Conservation (phyloP, 2,797 vertebrate species). For the Mergus octosetaceus region DNA sequence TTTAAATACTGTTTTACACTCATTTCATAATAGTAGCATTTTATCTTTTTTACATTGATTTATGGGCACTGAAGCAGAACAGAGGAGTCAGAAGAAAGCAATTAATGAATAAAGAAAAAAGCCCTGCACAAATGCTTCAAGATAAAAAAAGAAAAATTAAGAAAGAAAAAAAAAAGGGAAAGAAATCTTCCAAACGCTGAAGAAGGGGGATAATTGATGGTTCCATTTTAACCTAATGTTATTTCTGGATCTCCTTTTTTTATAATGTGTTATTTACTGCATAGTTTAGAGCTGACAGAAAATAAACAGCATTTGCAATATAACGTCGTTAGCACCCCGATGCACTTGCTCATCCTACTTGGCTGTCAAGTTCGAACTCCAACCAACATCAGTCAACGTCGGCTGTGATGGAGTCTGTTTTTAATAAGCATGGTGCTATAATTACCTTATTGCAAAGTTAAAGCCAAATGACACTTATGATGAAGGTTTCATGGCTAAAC, state of each 20-base stretch:
- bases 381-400: constrained; percentile 76
- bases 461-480: constrained; percentile 72
- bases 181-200: constrained; percentile 50
- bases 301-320: constrained; percentile 80
- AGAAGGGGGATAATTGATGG: constrained; percentile 76
- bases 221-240: constrained; percentile 77
- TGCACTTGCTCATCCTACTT: constrained; percentile 74
- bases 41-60: constrained; percentile 73
- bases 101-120: constrained; percentile 63
- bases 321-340: constrained; percentile 71
- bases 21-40: constrained; percentile 69
- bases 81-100: constrained; percentile 65
- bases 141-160: neutral
- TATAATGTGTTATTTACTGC: constrained; percentile 81
- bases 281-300: constrained; percentile 76
- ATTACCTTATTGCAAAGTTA: constrained; percentile 74
- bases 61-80: constrained; percentile 67
- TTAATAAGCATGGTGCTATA: constrained; percentile 73
- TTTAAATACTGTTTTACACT: constrained; percentile 70
- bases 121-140: neutral
- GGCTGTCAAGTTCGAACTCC: constrained; percentile 71
- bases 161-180: neutral
- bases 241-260: constrained; percentile 73
- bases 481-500: constrained; percentile 73
- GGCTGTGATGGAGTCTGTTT: constrained; percentile 58